Percentiles rank a stretch among this genome's conserved stretches.
Evolutionary conservation across 2,888 invertebrate species (phyloP).

Genomic region (Didymodactylos carnosus): DNA sequence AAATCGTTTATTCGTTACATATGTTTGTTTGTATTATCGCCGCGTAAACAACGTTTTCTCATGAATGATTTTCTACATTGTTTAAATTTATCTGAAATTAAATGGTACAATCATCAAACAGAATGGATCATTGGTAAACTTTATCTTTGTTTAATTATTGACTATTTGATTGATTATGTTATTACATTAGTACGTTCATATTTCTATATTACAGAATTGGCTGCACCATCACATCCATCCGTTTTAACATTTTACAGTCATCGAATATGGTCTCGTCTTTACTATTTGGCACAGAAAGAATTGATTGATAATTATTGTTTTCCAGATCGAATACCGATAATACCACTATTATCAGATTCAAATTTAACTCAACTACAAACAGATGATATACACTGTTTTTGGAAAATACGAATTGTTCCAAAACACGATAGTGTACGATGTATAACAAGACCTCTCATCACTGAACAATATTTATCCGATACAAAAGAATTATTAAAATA

Average conservation of each 20-base stretch:
- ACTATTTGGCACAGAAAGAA: background rate
- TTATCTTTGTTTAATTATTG: background rate
- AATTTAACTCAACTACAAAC: background rate
- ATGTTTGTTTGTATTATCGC: background rate
- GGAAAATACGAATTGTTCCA: background rate
- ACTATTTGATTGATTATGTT: background rate
- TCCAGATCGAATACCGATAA: no score
- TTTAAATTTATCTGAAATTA: background rate
- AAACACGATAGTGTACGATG: background rate
- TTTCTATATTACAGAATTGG: background rate
- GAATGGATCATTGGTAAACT: background rate
- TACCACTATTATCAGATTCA: no score
- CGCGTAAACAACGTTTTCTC: background rate
- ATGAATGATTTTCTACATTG: background rate
- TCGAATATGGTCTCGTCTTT: background rate
- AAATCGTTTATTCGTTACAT: background rate
- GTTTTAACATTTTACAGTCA: background rate
- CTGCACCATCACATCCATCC: background rate
- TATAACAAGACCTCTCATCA: background rate
- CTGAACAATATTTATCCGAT: background rate
- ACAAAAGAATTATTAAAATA: background rate
- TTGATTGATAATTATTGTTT: background rate
- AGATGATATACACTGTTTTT: background rate
- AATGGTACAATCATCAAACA: no score
- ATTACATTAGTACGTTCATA: background rate